Evolutionary conservation across 2,113 vertebrate genomes (phyloP).

Genomic region (Steatornis caripensis): DNA sequence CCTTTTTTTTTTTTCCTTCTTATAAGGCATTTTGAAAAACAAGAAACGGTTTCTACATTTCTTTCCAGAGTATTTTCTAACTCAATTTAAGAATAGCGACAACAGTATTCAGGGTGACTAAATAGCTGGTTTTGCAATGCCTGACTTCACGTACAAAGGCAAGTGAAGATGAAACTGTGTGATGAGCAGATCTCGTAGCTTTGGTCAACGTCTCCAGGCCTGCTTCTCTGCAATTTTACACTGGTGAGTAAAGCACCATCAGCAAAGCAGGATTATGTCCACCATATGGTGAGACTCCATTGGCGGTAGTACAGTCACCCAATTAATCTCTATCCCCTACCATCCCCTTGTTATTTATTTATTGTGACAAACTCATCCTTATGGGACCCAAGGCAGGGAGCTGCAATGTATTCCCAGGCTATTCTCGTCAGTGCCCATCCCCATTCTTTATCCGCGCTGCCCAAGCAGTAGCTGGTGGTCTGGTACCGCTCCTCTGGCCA

Average conservation of each 20-base stretch:
- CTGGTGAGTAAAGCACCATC: constrained; percentile 11
- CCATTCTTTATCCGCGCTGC: neutral
- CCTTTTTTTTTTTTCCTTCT: neutral
- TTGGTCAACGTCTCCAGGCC: neutral
- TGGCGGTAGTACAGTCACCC: constrained; percentile 24
- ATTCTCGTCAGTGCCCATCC: neutral
- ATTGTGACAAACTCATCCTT: constrained; percentile 60
- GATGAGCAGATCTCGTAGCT: neutral
- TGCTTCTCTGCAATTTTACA: neutral
- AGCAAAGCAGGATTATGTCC: constrained; percentile 36
- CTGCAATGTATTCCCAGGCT: neutral
- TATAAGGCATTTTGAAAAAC: neutral
- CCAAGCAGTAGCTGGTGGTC: neutral
- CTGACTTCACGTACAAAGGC: neutral
- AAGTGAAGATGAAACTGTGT: neutral
- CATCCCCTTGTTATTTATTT: constrained; percentile 58
- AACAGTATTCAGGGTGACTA: neutral
- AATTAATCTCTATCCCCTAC: constrained; percentile 52
- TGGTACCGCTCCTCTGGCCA: neutral
- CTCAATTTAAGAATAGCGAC: neutral
- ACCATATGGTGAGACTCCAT: constrained; percentile 59
- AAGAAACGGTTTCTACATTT: neutral
- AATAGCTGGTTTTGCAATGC: neutral
- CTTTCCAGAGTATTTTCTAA: neutral
- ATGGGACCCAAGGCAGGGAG: constrained; percentile 7